Conservation (phyloP, 2,888 invertebrate genomes). For the Melangyna quadrimaculata region DNA sequence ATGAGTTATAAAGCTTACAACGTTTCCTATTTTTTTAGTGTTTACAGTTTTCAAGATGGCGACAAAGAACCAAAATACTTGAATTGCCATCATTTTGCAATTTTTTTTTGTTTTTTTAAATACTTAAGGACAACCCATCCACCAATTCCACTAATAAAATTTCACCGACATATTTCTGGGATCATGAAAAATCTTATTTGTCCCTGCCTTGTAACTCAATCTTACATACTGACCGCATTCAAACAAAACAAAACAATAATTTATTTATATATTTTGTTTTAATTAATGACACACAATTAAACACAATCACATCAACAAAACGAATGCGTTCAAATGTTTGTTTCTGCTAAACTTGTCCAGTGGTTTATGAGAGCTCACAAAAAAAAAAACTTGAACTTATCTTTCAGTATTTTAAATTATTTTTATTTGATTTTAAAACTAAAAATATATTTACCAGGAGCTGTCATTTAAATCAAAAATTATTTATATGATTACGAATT, state of each 20-base stretch:
- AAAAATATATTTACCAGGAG: not conserved
- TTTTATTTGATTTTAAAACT: not conserved
- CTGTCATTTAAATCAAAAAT: not conserved
- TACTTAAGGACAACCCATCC: too few species aligned
- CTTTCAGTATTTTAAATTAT: not conserved
- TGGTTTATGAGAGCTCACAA: constrained; percentile 66
- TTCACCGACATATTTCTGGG: not conserved
- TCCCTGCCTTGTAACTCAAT: not conserved
- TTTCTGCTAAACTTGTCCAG: constrained; percentile 46
- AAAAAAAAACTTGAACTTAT: constrained; percentile 6
- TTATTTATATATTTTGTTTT: not conserved
- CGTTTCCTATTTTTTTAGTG: too few species aligned
- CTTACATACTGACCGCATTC: constrained; percentile 18
- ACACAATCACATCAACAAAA: not conserved
- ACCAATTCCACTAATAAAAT: too few species aligned
- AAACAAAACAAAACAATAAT: not conserved
- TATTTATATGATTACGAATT: not conserved
- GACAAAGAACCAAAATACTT: too few species aligned
- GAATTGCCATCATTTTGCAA: too few species aligned
- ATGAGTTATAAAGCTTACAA: too few species aligned
- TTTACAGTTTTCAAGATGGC: too few species aligned
- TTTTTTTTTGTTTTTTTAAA: not conserved
- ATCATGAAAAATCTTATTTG: not conserved
- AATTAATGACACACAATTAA: not conserved
- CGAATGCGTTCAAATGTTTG: constrained; percentile 19